Conservation (phyloP, 2,888 invertebrate species). For the Oeneis ivallda region DNA sequence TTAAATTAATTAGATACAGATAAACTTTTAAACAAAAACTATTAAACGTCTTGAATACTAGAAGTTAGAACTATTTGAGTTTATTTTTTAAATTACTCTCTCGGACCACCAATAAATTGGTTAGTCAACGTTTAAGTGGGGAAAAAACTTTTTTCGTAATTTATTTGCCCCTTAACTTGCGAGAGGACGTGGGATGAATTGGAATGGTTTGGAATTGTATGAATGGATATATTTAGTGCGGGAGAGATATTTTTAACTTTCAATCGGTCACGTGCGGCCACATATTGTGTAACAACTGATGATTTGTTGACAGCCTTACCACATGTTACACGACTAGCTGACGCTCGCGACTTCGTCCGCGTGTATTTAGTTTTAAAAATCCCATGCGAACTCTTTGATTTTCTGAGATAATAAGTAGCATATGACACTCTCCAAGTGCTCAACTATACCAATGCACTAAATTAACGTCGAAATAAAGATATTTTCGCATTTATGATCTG, state of each 20-base stretch:
- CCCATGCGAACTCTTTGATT: too few species aligned
- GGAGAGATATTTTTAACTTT: constrained; percentile 2
- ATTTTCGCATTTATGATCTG: too few species aligned
- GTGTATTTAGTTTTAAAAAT: too few species aligned
- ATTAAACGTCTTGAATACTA: background rate
- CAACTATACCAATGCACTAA: too few species aligned
- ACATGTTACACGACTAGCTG: too few species aligned
- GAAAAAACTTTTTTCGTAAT: constrained; percentile 8
- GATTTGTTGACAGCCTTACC: background rate
- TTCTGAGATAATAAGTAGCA: too few species aligned
- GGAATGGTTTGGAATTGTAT: constrained; percentile 4
- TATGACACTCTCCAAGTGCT: too few species aligned
- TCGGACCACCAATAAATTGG: constrained; percentile 5
- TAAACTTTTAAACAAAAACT: background rate
- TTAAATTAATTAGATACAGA: too few species aligned
- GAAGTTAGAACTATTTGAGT: background rate
- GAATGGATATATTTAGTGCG: constrained; percentile 6
- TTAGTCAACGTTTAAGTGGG: background rate
- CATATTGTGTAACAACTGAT: background rate
- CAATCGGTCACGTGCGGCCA: background rate
- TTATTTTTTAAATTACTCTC: constrained; percentile 2
- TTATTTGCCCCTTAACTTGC: constrained; percentile 15
- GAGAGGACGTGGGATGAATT: constrained; percentile 3
- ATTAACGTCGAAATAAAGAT: too few species aligned
- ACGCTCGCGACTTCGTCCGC: too few species aligned